A percentile compares a stretch with the other conserved stretches of the same genome.
phyloP scores from a whole-genome alignment of 1,140 invertebrate genomes.

The Littorina saxatilis region DNA sequence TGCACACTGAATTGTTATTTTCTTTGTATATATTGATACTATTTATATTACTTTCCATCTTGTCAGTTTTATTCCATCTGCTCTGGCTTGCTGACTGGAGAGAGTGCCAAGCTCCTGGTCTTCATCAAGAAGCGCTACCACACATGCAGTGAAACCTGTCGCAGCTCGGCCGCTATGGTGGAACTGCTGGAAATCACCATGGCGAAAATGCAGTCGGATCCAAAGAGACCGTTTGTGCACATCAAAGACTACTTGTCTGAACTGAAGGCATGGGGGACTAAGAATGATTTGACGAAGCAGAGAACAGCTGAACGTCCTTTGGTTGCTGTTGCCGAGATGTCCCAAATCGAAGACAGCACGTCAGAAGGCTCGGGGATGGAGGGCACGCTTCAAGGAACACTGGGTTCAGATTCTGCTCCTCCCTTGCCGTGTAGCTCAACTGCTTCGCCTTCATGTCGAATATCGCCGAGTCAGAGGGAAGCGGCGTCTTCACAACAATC shows the following conservation, averaged over 20 bases:
- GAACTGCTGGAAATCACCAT: slow-evolving; percentile 47
- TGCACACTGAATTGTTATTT: no score
- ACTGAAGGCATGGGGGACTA: slow-evolving; percentile 50
- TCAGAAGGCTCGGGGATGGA: background rate
- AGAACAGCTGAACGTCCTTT: background rate
- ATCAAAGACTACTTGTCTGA: slow-evolving; percentile 60
- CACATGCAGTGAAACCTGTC: slow-evolving; percentile 49
- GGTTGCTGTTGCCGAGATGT: background rate
- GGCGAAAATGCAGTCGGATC: slow-evolving; percentile 55
- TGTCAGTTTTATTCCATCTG: slow-evolving; percentile 64
- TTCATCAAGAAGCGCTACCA: slow-evolving; percentile 58
- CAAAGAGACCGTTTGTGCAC: slow-evolving; percentile 57
- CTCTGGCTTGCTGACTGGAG: slow-evolving; percentile 44
- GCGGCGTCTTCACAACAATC: no score
- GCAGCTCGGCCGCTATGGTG: slow-evolving; percentile 49
- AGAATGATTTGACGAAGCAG: background rate
- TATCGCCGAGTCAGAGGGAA: no score
- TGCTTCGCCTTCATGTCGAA: no score
- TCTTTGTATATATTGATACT: no score
- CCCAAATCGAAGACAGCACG: slow-evolving; percentile 5
- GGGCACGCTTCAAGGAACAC: slow-evolving; percentile 11
- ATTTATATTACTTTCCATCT: no score
- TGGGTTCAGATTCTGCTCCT: no score
- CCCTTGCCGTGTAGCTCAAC: no score
- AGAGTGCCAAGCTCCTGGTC: slow-evolving; percentile 50